Evolutionary conservation across 2,888 invertebrate species (phyloP).

Genomic region (Aquatica leii): DNA sequence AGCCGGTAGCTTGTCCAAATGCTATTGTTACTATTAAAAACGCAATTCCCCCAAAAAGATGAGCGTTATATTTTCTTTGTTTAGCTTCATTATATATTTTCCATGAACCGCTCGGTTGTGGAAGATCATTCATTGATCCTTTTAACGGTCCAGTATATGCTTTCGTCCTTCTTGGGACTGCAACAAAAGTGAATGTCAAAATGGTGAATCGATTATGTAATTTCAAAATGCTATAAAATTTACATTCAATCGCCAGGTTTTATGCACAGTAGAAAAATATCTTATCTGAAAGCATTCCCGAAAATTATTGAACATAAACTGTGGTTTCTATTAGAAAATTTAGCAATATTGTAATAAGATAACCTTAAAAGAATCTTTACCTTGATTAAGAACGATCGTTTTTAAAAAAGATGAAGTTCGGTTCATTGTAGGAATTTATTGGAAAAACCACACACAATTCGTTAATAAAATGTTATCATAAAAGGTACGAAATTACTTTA

Average conservation of each 20-base stretch:
- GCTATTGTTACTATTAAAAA: slow-evolving; percentile 62
- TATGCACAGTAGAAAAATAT: too few relatives aligned
- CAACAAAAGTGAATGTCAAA: slow-evolving; percentile 5
- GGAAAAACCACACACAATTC: not conserved
- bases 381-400: slow-evolving; percentile 13
- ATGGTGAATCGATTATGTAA: slow-evolving; percentile 14
- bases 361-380: slow-evolving; percentile 9
- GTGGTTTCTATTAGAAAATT: not conserved
- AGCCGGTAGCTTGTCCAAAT: slow-evolving; percentile 67
- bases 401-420: slow-evolving; percentile 13
- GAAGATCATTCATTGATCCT: slow-evolving; percentile 78
- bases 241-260: too few relatives aligned
- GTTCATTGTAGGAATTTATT: slow-evolving; percentile 16
- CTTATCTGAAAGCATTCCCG: too few relatives aligned
- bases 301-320: too few relatives aligned
- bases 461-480: not conserved
- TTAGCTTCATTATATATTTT: slow-evolving; percentile 70
- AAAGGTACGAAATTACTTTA: slow-evolving; percentile 8
- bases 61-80: slow-evolving; percentile 74
- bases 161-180: slow-evolving; percentile 25
- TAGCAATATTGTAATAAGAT: too few relatives aligned
- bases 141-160: slow-evolving; percentile 29
- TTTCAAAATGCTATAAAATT: not conserved
- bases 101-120: slow-evolving; percentile 82
- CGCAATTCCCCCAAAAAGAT: slow-evolving; percentile 68